Base-by-base conservation (phyloP, 2,113 vertebrate genomes). In the mouse (Mus musculus) region DNA sequence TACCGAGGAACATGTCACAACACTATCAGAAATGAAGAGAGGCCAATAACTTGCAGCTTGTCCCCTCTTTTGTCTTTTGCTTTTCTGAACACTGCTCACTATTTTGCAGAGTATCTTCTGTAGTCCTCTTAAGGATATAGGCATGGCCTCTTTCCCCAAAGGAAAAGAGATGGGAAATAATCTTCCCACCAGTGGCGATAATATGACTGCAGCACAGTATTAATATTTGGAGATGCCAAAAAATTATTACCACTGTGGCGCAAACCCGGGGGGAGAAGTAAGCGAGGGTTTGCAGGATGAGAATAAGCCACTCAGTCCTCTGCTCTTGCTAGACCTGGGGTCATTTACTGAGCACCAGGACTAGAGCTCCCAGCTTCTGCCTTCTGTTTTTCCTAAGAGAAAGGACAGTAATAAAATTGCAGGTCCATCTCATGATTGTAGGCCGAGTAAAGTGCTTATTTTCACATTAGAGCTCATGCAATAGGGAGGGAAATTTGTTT, bases 191-290 rank as follows among this genome's bases (percentile, higher is more conserved):
- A 0, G 75, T 96, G 96, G 95, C 80, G 86, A 97, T 97, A 94
- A 95, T 97, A 96, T 98, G 97, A 98, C 95, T 97, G 88, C 77
- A 86, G 39, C 72, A 39, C 93, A 82, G 91, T 98, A 89, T 96
- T 96, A 95, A 96, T 93, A 94, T 86, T 87, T 69, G 95, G 96
- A 97, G 97, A 97, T 91, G 92, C 93, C 91, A 96, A 94, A 94
- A 92, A 97, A 81, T 89, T 96, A 98, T 97, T 76, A 90, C 88
- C 80, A 72, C 98, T 95, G 86, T 46, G 39, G 5, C 52, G 39
- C 30, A 84, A 93, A 54, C 92, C 97, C 91, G 89, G 14, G n/a
- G 88, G 90, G 71, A 96, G 89, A 97, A 63, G 1, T 8, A 73
- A 59, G 20, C 5, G 33, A 95, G 39, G 82, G 54, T 56, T 65